A percentile compares a stretch with the other conserved stretches of the same genome.
Evolutionary conservation across 2,797 vertebrate genomes (phyloP).

Genomic region (Nannoperca australis): DNA sequence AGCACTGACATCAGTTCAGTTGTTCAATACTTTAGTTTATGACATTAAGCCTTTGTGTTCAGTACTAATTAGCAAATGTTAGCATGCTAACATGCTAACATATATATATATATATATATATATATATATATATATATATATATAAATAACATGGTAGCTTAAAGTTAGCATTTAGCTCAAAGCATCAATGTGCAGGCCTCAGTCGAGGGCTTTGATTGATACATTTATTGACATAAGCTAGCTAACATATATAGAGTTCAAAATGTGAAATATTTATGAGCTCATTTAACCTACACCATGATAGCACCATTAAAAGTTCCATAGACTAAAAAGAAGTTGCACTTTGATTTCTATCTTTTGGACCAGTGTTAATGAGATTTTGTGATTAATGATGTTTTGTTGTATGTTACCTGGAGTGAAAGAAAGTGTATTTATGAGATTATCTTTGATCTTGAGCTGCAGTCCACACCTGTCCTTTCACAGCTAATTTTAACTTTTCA

Average conservation of each 20-base stretch:
- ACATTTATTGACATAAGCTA: background rate
- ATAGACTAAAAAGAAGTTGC: background rate
- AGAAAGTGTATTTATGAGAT: background rate
- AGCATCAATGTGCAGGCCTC: background rate
- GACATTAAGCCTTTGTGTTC: background rate
- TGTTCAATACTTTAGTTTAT: background rate
- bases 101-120: too few species aligned
- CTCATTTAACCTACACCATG: background rate
- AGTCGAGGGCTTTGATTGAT: background rate
- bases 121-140: too few species aligned
- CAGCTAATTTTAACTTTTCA: background rate
- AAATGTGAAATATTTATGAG: background rate
- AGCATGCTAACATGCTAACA: background rate
- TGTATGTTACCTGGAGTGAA: background rate
- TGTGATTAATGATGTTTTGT: slow-evolving; percentile 21
- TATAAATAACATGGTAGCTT: too few species aligned
- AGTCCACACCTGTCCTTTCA: slow-evolving; percentile 2
- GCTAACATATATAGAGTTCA: background rate
- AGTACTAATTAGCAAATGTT: background rate
- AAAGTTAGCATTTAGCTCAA: background rate
- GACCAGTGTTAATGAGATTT: slow-evolving; percentile 18
- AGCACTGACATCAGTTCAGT: background rate
- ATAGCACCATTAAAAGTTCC: background rate
- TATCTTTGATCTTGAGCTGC: slow-evolving; percentile 13
- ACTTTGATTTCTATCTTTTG: slow-evolving; percentile 12